Percentiles rank a stretch among this genome's conserved stretches.
phyloP scores from a whole-genome alignment of 2,113 vertebrate genomes.

The Nycticorax nycticorax region DNA sequence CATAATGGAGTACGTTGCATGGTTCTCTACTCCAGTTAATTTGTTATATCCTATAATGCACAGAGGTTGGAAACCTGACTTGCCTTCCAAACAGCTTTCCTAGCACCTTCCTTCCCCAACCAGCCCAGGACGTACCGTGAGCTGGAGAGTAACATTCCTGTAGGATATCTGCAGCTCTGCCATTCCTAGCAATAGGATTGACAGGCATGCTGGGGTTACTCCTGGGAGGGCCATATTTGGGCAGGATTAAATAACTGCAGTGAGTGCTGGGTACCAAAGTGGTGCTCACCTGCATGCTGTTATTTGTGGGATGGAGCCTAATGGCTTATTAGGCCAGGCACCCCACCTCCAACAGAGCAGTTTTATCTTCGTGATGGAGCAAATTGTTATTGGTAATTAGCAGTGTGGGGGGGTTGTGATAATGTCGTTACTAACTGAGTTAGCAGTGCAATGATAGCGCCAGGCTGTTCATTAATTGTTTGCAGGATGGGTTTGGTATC shows the following conservation, averaged over 20 bases:
- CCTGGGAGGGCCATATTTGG: not conserved
- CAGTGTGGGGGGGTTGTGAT: not conserved
- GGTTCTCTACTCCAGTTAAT: not conserved
- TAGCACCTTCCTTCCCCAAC: not conserved
- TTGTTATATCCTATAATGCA: not conserved
- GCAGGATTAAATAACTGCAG: not conserved
- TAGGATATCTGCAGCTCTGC: not conserved
- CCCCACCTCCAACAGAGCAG: not conserved
- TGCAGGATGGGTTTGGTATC: not conserved
- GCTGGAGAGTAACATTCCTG: not conserved
- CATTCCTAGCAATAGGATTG: not conserved
- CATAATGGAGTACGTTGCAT: not conserved
- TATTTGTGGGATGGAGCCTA: not conserved
- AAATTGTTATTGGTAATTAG: not conserved
- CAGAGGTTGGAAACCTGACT: not conserved
- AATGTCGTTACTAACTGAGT: not conserved
- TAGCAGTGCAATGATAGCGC: not conserved
- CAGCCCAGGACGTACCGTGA: not conserved
- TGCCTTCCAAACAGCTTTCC: not conserved
- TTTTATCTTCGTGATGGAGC: not conserved
- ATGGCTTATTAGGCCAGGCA: not conserved
- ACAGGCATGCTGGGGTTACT: not conserved
- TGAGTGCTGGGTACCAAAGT: not conserved
- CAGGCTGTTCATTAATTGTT: not conserved
- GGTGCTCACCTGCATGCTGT: not conserved